Base-by-base conservation (phyloP, 2,888 invertebrate genomes). In the Drosophila mimica region DNA sequence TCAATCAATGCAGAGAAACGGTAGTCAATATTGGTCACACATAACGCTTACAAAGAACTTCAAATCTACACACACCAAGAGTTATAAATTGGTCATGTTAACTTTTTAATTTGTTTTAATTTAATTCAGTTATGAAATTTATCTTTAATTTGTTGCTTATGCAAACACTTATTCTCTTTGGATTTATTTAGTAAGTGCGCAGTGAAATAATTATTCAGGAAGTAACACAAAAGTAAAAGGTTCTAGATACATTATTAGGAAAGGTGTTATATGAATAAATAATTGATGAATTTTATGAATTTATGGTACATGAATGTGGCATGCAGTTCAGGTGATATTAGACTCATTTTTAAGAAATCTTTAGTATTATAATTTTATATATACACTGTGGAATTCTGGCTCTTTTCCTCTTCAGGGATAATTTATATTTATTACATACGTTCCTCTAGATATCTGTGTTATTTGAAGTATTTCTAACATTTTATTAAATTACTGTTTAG, bases 11-110 rank as follows among this genome's bases (percentile, higher is more conserved):
- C 74, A 78, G 78, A 79, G 75, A 89, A 81, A 79, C 82, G 81
- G 89, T 88, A 72, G 81, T 90, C 87, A 76, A 79, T 74, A 73
- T 75, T 89, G 90, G 87, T 81, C 89, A 79, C 87, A 85, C 72
- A 70, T 54, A 80, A 83, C 49, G 82, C 65, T 69, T 70, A 74
- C 73, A 74, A 62, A 70, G 53, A 59, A 40, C 30, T 71, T 60
- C 62, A 60, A 61, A 51, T 62, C 53, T 76, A 67, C 58, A 34
- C 57, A 77, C 60, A 76, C 54, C 63, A 74, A 74, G 54, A 82
- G 30, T 59, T 49, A 63, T 34, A 69, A 76, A 52, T 28, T 17
- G 28, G 17, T 31, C 46, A 28, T 4, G 17, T 31, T 48, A 31
- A 51, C 56, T n/a, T 40, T 40, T 53, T 49, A 4, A 61, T 48